Conservation (phyloP, 1,140 invertebrate genomes). For the Sycophila sp. region DNA sequence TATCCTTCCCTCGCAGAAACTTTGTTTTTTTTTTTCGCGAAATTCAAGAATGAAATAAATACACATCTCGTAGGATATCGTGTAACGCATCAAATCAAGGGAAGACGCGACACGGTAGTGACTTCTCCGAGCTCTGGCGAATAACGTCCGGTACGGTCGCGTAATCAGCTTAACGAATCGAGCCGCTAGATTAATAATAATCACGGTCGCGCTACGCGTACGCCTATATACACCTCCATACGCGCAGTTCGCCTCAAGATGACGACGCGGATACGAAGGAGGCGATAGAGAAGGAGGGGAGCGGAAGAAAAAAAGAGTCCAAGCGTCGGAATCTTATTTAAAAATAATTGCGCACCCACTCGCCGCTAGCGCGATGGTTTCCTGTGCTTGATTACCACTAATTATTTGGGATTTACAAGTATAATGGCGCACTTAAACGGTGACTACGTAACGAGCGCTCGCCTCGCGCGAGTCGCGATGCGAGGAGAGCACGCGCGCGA, state of each 20-base stretch:
- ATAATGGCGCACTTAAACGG: slow-evolving; percentile 61
- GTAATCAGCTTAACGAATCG: slow-evolving; percentile 54
- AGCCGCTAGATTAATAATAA: slow-evolving; percentile 58
- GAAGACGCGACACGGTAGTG: not conserved
- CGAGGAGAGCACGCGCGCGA: not conserved
- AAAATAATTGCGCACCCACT: slow-evolving; percentile 64
- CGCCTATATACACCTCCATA: not conserved
- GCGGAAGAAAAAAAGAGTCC: slow-evolving; percentile 9
- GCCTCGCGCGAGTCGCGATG: slow-evolving; percentile 4
- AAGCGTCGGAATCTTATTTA: slow-evolving; percentile 35
- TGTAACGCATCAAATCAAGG: not conserved
- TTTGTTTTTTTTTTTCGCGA: not conserved
- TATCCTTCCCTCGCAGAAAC: no score
- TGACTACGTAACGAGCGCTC: slow-evolving; percentile 57
- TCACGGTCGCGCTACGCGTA: slow-evolving; percentile 52
- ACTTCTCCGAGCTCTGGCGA: slow-evolving; percentile 12
- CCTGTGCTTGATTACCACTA: slow-evolving; percentile 65
- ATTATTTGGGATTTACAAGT: slow-evolving; percentile 67
- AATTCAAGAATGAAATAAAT: not conserved
- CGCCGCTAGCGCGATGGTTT: slow-evolving; percentile 51
- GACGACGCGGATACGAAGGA: not conserved
- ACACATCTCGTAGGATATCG: no score
- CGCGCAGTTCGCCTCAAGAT: not conserved
- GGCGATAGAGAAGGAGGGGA: not conserved
- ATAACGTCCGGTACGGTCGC: slow-evolving; percentile 54